These are phyloP conservation scores for Cyrtodaria siliqua DNA, from an alignment of 2,888 invertebrate species.

Conservation along the genomic window DNA sequence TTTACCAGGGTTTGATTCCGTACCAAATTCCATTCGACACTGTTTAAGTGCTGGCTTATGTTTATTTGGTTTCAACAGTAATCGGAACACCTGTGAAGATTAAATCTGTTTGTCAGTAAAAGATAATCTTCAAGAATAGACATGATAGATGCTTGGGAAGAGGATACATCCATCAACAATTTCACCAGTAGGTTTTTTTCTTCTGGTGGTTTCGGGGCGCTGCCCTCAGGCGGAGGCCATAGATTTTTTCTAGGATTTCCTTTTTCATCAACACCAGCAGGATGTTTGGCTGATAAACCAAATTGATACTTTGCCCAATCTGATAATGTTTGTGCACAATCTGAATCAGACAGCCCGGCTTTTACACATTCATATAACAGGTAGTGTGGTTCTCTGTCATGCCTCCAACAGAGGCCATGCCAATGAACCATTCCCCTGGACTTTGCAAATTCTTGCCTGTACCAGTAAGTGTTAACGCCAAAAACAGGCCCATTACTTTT, in stretches of 20 bases:
- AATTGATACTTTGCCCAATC: not conserved
- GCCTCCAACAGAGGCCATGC: conserved; percentile 47
- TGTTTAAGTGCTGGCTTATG: too few species aligned
- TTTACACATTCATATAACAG: conserved; percentile 52
- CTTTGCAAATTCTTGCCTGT: conserved; percentile 35
- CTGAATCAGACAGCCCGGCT: conserved; percentile 47
- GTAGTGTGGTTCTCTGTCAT: conserved; percentile 49
- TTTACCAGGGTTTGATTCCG: too few species aligned
- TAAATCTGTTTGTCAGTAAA: conserved; percentile 20
- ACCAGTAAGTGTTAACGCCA: too few species aligned
- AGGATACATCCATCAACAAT: conserved; percentile 64
- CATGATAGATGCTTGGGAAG: conserved; percentile 53
- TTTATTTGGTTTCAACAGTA: too few species aligned
- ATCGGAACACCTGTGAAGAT: too few species aligned
- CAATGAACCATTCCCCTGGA: too few species aligned
- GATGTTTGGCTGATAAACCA: conserved; percentile 25
- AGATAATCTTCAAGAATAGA: conserved; percentile 61
- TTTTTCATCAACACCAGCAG: conserved; percentile 38
- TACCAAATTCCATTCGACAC: too few species aligned
- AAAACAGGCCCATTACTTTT: too few species aligned
- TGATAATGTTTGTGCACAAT: conserved; percentile 35
- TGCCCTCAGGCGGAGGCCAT: conserved; percentile 70
- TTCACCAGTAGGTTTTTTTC: conserved; percentile 60
- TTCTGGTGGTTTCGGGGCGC: conserved; percentile 56
- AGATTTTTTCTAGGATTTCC: conserved; percentile 57